Percentiles rank a stretch among this genome's conserved stretches.
phyloP scores from a whole-genome alignment of 2,113 vertebrate genomes.

The Anser cygnoides region DNA sequence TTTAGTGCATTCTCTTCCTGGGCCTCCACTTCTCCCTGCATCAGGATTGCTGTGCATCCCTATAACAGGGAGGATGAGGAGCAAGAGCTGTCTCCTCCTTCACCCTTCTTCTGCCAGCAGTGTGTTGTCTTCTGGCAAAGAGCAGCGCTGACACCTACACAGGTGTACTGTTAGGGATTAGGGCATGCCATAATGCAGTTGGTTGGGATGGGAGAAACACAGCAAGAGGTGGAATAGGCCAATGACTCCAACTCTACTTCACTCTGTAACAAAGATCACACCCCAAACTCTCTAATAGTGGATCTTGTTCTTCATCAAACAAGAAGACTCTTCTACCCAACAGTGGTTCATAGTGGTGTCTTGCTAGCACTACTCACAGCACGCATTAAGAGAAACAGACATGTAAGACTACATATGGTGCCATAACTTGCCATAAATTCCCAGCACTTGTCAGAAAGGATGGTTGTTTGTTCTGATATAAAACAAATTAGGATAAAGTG shows the following conservation, averaged over 20 bases:
- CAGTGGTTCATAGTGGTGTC: rapidly evolving
- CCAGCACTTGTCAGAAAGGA: neutral
- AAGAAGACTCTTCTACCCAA: neutral
- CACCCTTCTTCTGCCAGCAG: neutral
- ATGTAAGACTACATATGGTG: neutral
- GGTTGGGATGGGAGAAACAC: neutral
- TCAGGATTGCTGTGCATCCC: neutral
- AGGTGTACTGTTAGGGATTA: neutral
- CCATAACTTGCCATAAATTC: neutral
- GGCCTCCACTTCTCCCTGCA: neutral
- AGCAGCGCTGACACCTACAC: neutral
- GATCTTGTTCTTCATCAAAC: neutral
- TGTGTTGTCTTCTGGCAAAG: neutral
- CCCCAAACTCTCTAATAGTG: neutral
- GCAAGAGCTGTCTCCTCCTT: neutral
- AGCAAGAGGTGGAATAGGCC: neutral
- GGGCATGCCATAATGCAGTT: neutral
- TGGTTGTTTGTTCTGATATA: neutral
- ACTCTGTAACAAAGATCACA: neutral
- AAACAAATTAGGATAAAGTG: neutral
- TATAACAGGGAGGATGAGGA: neutral
- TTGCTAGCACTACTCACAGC: neutral
- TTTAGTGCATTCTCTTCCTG: neutral
- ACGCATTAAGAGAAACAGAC: neutral
- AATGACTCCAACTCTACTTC: neutral